Evolutionary conservation across 2,113 vertebrate genomes (phyloP), one percentile per base, ranked within the genome.

Genomic region (Marmota flaviventris): DNA sequence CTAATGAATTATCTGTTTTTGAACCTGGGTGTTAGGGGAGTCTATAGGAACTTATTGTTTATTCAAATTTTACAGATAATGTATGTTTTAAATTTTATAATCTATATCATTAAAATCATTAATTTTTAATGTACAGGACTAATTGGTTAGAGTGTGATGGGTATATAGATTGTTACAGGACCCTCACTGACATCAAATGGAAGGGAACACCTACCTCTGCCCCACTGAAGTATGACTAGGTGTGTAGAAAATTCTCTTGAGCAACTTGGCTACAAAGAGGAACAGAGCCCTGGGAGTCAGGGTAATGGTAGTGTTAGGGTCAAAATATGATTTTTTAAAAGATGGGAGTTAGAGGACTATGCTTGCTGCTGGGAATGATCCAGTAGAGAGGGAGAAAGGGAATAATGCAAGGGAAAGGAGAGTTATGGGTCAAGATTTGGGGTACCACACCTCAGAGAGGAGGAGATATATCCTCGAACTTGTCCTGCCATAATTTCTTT

Each of bases 51-150:
- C 69, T 88, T 92, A 85, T 94, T 90, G 69, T 67, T 86, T 88
- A 91, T 88, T 94, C 73, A 81, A 92, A 84, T 34, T 76, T 8
- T 93, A 84, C 10, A 51, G 27, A 77, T 86, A 56, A 63, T 85
- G 8, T 85, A 58, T 73, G 89, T 91, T 85, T 45, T 95, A 92
- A 96, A 92, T 79, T 73, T 51, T 82, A 83, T 77, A 73, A 91
- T 58, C 17, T 51, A n/a, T 85, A 53, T 77, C 37, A 73, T 93
- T n/a, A 93, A 83, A 92, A 72, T 70, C 56, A 85, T 93, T 93
- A 42, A 95, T 63, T 94, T 56, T 58, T 67, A 9, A 85, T 48
- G 91, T 84, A 70, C 10, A 85, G 56, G 32, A 86, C 75, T 92
- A 85, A 70, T 42, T 90, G 85, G 45, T 27, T 93, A 77, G 76